These are phyloP conservation scores for Heterotis niloticus DNA, from an alignment of 2,113 vertebrate species.

Conservation along the genomic window DNA sequence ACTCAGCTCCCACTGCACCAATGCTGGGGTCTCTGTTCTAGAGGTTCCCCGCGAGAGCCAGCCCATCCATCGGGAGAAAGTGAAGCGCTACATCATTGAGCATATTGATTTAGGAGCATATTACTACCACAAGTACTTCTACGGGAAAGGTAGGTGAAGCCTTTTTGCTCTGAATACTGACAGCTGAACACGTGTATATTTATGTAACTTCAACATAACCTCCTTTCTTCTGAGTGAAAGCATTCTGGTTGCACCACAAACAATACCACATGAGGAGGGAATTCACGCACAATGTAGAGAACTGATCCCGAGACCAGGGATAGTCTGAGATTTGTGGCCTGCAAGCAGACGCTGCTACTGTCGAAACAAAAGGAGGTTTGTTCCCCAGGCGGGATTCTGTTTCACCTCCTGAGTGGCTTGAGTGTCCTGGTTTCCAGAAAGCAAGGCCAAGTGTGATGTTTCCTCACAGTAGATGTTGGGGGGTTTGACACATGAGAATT, in stretches of 20 bases:
- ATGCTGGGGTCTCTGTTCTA: slow-evolving; percentile 90
- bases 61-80: slow-evolving; percentile 91
- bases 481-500: too few species aligned
- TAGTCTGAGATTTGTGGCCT: neutral
- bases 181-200: slow-evolving; percentile 31
- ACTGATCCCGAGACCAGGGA: neutral
- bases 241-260: neutral
- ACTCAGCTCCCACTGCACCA: slow-evolving; percentile 93
- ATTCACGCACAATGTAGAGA: neutral
- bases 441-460: neutral
- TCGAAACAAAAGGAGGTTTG: slow-evolving; percentile 5
- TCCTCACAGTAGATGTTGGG: too few species aligned
- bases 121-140: slow-evolving; percentile 96
- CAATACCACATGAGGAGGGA: neutral
- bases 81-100: slow-evolving; percentile 95
- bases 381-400: neutral
- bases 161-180: neutral
- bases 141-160: slow-evolving; percentile 81
- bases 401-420: neutral
- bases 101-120: slow-evolving; percentile 96
- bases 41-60: slow-evolving; percentile 93
- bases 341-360: neutral
- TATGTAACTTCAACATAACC: slow-evolving; percentile 1
- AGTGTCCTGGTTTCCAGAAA: neutral
- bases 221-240: neutral